Base-by-base conservation (phyloP, 1,140 invertebrate genomes). In the Dendrolimus punctatus region DNA sequence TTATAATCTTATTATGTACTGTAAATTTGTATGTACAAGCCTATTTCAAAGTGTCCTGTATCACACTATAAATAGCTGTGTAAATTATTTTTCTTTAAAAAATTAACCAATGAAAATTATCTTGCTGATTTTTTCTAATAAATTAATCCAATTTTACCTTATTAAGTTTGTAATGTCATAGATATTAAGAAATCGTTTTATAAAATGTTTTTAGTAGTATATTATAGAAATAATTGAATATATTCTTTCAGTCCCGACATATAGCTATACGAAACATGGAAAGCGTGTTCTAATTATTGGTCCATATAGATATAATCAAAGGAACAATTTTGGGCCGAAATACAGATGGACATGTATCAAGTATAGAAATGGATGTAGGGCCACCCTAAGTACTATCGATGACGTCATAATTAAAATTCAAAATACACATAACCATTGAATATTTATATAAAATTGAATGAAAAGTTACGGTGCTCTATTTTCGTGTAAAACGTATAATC, bases 201-300 rank as follows among this genome's bases (percentile, higher is more conserved):
- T 44, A n/a, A 45, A n/a, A 40, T 52, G 8, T 6, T 4, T 46
- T n/a, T 52, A n/a, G 8, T 44, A n/a, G 42, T 10, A 46, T 10
- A 46, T 10, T 39, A 8, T 8, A 40, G n/a, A 49, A 49, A 6
- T 39, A 39, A 7, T 46, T 36, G 10, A 8, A 5, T 37, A 23
- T 50, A 5, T 50, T 42, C 44, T 66, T 72, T 52, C 49, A 68
- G 64, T 37, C 4, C 54, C 58, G 2, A 9, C 62, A 8, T 76
- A 66, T 23, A 60, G 51, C 5, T 58, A 9, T 4, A 64, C 71
- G 8, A 51, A 52, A 2, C 36, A 46, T 8, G 76, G 74, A 4
- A 72, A 74, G 37, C 62, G 61, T 4, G 68, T 69, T 10, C 62
- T 76, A 6, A 58, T 55, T 4, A 8, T 72, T 5, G 73, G 73